Percentiles rank a stretch among this genome's conserved stretches.
Evolutionary conservation across 2,888 invertebrate species (phyloP).

Genomic region (Synanthedon vespiformis): DNA sequence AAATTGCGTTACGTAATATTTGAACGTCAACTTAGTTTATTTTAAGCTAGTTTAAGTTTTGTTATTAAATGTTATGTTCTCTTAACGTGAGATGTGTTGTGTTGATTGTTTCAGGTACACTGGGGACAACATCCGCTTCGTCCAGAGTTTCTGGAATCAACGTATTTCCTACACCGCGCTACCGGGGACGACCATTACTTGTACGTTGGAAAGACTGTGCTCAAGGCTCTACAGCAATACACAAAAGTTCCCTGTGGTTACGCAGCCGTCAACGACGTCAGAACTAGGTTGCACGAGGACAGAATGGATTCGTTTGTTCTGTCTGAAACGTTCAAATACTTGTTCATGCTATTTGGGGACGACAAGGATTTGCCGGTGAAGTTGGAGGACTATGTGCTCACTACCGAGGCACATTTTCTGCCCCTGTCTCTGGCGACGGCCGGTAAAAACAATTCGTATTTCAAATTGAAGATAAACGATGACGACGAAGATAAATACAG

Average conservation of each 20-base stretch:
- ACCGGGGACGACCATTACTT: slow-evolving; percentile 97
- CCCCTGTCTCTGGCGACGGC: slow-evolving; percentile 84
- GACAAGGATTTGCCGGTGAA: slow-evolving; percentile 85
- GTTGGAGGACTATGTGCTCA: slow-evolving; percentile 88
- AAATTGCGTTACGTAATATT: too few relatives aligned
- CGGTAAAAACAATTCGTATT: slow-evolving; percentile 61
- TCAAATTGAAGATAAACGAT: slow-evolving; percentile 57
- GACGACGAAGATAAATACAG: slow-evolving; percentile 54
- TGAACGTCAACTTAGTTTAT: too few relatives aligned
- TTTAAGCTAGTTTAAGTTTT: too few relatives aligned
- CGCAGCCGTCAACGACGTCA: slow-evolving; percentile 96
- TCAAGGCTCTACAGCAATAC: slow-evolving; percentile 89
- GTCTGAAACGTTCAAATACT: slow-evolving; percentile 97
- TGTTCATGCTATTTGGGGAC: slow-evolving; percentile 92
- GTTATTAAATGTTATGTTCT: too few relatives aligned
- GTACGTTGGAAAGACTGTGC: slow-evolving; percentile 87
- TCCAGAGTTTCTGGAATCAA: slow-evolving; percentile 98
- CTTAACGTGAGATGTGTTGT: too few relatives aligned
- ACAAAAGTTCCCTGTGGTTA: slow-evolving; percentile 96
- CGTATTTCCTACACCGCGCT: slow-evolving; percentile 95
- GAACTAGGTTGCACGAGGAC: slow-evolving; percentile 91
- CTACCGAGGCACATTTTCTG: slow-evolving; percentile 95
- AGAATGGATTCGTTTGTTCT: slow-evolving; percentile 98
- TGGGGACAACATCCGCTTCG: slow-evolving; percentile 98
- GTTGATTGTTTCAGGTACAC: slow-evolving; percentile 75